Evolutionary conservation across 2,113 vertebrate genomes (phyloP).

Genomic region (Indicator indicator): DNA sequence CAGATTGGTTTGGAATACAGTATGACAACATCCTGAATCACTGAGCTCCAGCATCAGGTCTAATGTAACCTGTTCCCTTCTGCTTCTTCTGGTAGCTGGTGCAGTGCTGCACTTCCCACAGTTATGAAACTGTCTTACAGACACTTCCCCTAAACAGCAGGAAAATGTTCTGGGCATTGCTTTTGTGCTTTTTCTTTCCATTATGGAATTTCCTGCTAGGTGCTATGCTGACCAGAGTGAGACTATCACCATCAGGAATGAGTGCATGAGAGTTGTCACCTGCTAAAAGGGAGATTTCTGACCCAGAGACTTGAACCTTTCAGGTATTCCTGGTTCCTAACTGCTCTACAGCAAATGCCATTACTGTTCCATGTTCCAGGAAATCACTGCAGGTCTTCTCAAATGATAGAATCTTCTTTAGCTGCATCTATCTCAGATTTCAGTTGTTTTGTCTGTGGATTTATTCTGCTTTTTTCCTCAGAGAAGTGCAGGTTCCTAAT

Average conservation of each 20-base stretch:
- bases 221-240: not conserved
- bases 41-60: not conserved
- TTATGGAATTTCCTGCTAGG: not conserved
- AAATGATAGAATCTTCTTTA: not conserved
- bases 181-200: not conserved
- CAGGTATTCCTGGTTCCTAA: not conserved
- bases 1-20: not conserved
- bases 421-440: not conserved
- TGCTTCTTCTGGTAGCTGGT: not conserved
- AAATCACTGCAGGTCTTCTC: not conserved
- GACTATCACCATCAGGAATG: not conserved
- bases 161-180: not conserved
- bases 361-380: not conserved
- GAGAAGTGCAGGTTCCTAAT: constrained; percentile 28
- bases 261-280: not conserved
- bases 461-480: not conserved
- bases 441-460: not conserved
- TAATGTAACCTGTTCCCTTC: not conserved
- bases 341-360: not conserved
- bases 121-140: not conserved
- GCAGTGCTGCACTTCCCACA: not conserved
- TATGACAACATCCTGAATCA: not conserved
- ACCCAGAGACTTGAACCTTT: not conserved
- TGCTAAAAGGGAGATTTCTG: not conserved
- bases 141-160: not conserved